These are phyloP conservation scores for Hyperoplus immaculatus DNA, from an alignment of 2,797 vertebrate species.

Conservation along the genomic window DNA sequence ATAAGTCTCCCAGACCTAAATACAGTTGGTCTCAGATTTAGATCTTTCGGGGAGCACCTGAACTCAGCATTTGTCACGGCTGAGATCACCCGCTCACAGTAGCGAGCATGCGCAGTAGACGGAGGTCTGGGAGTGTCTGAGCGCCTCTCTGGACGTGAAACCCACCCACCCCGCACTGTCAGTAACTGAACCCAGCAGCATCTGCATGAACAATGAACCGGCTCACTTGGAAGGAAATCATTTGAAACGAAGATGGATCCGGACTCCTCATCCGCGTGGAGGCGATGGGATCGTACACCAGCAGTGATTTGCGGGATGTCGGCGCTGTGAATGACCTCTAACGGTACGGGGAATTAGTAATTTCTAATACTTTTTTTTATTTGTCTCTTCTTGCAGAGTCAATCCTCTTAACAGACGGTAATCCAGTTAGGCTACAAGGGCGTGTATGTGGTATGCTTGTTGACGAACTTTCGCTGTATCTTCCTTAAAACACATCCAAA, in stretches of 20 bases:
- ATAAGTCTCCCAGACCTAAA: too few species aligned
- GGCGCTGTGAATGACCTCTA: constrained; percentile 75
- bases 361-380: constrained; percentile 66
- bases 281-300: constrained; percentile 20
- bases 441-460: constrained; percentile 10
- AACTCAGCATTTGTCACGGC: constrained; percentile 69
- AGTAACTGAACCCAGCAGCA: constrained; percentile 62
- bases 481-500: not conserved
- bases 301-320: constrained; percentile 51
- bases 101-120: constrained; percentile 76
- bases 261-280: constrained; percentile 26
- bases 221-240: constrained; percentile 25
- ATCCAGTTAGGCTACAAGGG: not conserved
- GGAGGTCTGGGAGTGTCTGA: constrained; percentile 83
- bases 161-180: constrained; percentile 39
- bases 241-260: constrained; percentile 29
- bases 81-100: constrained; percentile 43
- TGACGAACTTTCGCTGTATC: constrained; percentile 13
- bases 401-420: constrained; percentile 34
- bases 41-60: constrained; percentile 57
- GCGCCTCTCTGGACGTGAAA: constrained; percentile 60
- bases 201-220: constrained; percentile 75
- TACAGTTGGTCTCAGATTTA: not conserved
- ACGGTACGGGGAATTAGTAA: constrained; percentile 64
- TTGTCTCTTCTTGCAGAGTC: constrained; percentile 36